Base-by-base conservation (phyloP, 2,113 vertebrate species). In the Salvelinus alpinus region DNA sequence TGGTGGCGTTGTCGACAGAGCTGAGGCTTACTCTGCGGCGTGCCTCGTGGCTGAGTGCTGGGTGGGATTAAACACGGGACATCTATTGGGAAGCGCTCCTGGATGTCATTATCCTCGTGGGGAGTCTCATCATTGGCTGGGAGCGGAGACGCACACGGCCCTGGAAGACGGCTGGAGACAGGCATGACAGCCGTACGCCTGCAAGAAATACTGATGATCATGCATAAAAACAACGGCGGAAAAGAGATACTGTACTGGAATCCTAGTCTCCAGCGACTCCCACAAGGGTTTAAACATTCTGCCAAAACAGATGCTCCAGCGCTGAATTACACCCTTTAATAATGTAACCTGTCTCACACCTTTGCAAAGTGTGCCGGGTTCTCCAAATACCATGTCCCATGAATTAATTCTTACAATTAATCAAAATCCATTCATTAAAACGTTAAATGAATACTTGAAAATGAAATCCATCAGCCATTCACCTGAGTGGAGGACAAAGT, bases 391-490 rank as follows among this genome's bases (percentile, higher is more conserved):
- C 1, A 44, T 3, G 25, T 75, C 79, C 64, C 62, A 20, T 8
- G 69, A 76, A 77, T 76, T 79, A 85, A 86, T 77, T 86, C 84
- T n/a, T n/a, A n/a, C n/a, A n/a, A 80, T 85, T 85, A 91, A 90
- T 89, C 87, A 72, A 85, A 86, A 76, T 5, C 77, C 81, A 81
- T 90, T 86, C 90, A 90, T 87, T 88, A 90, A 87, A 86, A 80
- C 81, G 24, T 78, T 76, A 73, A 86, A 82, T 75, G 80, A 82
- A 89, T 78, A 78, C 79, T 74, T 59, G 70, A 85, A 88, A 91
- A 90, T 88, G 77, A 89, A 90, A 90, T 76, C 83, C 38, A 44
- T 44, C 38, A 83, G 79, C 89, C 88, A 90, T 29, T 29, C 64
- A 25, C 25, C 11, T 16, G 54, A 0, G 25, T 47, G 83, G 80